Conservation (phyloP, 1,140 invertebrate species). For the Schlechtendalia chinensis region DNA sequence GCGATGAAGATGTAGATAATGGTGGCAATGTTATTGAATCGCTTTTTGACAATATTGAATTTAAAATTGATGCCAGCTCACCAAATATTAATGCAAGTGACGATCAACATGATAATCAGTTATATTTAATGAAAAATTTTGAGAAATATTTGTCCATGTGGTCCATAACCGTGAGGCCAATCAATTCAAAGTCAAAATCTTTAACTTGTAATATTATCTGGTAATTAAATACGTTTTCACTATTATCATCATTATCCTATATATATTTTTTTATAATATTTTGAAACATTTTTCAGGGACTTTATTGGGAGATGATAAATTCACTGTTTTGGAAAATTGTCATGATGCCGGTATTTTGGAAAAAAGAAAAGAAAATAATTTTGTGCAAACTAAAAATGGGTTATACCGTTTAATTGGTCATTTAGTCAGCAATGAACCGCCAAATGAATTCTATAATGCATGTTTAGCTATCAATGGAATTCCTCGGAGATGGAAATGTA, state of each 20-base stretch:
- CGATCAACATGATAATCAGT: background rate
- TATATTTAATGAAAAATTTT: no score
- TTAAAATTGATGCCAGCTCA: constrained; percentile 38
- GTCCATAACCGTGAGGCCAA: constrained; percentile 11
- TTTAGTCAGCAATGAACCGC: constrained; percentile 11
- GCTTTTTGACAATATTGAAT: constrained; percentile 24
- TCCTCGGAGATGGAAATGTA: constrained; percentile 5
- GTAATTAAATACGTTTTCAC: constrained; percentile 9
- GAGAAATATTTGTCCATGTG: constrained; percentile 19
- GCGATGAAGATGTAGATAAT: background rate
- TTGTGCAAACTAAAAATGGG: constrained; percentile 24
- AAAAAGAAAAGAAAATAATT: background rate
- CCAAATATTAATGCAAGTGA: background rate
- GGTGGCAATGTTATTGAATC: constrained; percentile 21
- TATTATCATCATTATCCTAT: no score
- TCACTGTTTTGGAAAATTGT: constrained; percentile 5
- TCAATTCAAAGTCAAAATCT: background rate
- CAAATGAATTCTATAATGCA: constrained; percentile 9
- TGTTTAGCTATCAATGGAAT: background rate
- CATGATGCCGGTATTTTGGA: constrained; percentile 28
- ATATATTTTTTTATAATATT: background rate
- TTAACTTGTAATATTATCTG: constrained; percentile 9
- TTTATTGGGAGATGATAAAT: background rate
- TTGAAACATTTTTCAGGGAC: constrained; percentile 2
- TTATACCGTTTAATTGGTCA: constrained; percentile 23